A percentile compares a stretch with the other conserved stretches of the same genome.
phyloP scores from a whole-genome alignment of 2,888 invertebrate genomes.

The Apocheima hispidaria region DNA sequence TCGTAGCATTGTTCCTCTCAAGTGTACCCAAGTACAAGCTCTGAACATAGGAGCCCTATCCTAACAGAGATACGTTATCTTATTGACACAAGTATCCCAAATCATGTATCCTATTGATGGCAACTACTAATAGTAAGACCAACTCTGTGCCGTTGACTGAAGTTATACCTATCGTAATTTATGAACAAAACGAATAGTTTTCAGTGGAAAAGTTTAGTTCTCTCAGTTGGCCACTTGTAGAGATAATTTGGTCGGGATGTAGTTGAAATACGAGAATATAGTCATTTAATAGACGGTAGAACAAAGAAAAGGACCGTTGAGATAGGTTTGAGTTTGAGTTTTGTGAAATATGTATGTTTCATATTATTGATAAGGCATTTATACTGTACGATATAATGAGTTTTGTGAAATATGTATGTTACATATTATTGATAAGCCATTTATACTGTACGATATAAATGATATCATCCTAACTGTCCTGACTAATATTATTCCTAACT shows the following conservation, averaged over 20 bases:
- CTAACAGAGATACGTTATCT: constrained; percentile 16
- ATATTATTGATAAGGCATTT: neutral
- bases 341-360: neutral
- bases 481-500: no score
- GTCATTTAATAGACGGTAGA: neutral
- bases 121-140: neutral
- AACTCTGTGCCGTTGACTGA: neutral
- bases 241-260: neutral
- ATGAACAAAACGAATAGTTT: neutral
- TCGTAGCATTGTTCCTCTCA: neutral
- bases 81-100: constrained; percentile 18
- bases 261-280: constrained; percentile 5
- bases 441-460: no score
- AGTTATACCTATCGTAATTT: neutral
- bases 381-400: no score
- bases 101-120: constrained; percentile 12
- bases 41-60: constrained; percentile 15
- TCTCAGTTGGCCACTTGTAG: neutral
- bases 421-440: no score
- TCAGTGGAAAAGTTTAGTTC: neutral
- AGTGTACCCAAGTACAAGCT: constrained; percentile 11
- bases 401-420: no score
- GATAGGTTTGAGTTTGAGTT: neutral
- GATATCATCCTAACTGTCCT: no score
- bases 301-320: constrained; percentile 4